Evolutionary conservation across 2,113 vertebrate genomes (phyloP).

Genomic region (Riparia riparia): DNA sequence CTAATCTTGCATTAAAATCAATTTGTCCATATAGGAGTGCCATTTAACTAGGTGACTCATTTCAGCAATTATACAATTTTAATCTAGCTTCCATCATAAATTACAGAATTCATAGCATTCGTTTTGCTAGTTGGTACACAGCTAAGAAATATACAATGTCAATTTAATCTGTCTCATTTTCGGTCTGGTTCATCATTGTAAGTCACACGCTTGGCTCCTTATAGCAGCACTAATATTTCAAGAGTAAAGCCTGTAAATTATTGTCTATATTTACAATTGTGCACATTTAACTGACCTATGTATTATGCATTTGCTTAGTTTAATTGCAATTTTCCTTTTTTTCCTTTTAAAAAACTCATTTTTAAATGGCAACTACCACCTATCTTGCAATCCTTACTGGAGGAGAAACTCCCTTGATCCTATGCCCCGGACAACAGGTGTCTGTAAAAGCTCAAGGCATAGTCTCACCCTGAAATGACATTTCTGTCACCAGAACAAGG

Average conservation of each 20-base stretch:
- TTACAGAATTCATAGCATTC: conserved; percentile 45
- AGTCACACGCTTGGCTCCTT: conserved; percentile 4
- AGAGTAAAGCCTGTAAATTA: conserved; percentile 57
- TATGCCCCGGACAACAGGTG: background rate
- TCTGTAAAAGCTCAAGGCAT: background rate
- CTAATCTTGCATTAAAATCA: conserved; percentile 52
- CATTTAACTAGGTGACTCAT: conserved; percentile 59
- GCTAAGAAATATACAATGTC: conserved; percentile 23
- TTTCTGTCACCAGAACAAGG: background rate
- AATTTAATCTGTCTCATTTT: conserved; percentile 26
- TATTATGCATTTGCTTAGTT: conserved; percentile 15
- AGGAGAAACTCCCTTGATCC: background rate
- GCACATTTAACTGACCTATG: background rate
- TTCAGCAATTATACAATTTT: conserved; percentile 27
- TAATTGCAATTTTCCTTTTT: background rate
- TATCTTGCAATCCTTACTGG: background rate
- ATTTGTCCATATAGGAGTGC: conserved; percentile 29
- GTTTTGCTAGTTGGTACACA: conserved; percentile 45
- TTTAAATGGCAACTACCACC: background rate
- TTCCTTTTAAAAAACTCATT: background rate
- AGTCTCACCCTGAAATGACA: background rate
- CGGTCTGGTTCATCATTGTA: background rate
- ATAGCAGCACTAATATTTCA: conserved; percentile 21
- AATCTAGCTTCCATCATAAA: conserved; percentile 54
- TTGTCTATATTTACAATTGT: conserved; percentile 35